Percentiles rank a stretch among this genome's conserved stretches.
Conservation (phyloP, 2,888 invertebrate species). For the Drosophila melanocephala region DNA sequence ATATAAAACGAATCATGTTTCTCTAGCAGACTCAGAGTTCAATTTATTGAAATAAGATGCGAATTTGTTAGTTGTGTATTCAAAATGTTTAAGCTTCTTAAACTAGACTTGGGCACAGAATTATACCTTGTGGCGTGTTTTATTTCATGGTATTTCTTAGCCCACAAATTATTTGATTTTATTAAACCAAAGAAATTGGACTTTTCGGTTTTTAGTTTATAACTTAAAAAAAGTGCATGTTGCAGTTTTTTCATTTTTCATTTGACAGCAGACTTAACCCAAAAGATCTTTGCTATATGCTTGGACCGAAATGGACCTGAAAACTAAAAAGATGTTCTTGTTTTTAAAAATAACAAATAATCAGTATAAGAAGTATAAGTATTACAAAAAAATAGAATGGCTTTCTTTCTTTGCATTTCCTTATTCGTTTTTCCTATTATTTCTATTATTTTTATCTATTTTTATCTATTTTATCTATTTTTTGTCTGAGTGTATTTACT, state of each 20-base stretch:
- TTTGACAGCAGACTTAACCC: too few species aligned
- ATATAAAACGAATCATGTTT: not conserved
- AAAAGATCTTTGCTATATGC: not conserved
- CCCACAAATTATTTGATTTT: not conserved
- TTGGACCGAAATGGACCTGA: not conserved
- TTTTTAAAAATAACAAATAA: not conserved
- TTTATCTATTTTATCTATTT: not conserved
- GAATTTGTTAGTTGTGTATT: not conserved
- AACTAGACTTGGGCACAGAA: not conserved
- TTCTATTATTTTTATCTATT: rapidly evolving
- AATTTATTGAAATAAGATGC: not conserved
- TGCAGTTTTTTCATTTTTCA: not conserved
- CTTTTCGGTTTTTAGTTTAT: not conserved
- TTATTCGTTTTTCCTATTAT: not conserved
- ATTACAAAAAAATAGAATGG: too few species aligned
- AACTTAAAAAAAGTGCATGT: not conserved
- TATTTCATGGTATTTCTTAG: not conserved
- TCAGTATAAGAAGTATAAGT: not conserved
- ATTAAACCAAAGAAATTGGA: not conserved
- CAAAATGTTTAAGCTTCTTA: not conserved
- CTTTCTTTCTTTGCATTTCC: too few species aligned
- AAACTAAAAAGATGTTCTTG: not conserved
- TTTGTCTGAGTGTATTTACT: not conserved
- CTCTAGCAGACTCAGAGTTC: too few species aligned
- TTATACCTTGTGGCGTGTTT: not conserved